phyloP scores from a whole-genome alignment of 2,888 invertebrate genomes.

The Heteromyza rotundicornis region DNA sequence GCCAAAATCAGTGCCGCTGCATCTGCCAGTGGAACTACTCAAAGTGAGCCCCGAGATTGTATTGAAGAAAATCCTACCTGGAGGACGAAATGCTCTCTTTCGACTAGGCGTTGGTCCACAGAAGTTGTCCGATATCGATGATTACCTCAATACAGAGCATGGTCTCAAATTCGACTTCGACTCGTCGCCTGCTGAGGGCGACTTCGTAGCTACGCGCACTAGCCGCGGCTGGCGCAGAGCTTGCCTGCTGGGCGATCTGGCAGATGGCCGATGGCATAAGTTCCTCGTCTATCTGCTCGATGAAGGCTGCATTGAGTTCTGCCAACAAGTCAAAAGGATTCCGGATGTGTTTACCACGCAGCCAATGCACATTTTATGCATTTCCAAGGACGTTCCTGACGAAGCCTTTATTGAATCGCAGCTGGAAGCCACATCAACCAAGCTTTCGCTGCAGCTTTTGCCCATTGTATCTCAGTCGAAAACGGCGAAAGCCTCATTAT shows the following conservation, averaged over 20 bases:
- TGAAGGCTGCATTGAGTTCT: constrained; percentile 34
- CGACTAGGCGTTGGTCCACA: constrained; percentile 8
- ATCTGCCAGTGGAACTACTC: constrained; percentile 28
- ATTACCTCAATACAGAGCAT: constrained; percentile 26
- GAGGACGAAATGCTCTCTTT: constrained; percentile 33
- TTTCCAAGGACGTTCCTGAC: constrained; percentile 14
- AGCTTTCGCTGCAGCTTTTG: constrained; percentile 24
- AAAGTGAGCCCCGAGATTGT: constrained; percentile 19
- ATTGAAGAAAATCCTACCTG: constrained; percentile 31
- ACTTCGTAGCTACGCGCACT: constrained; percentile 35
- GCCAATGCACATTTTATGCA: constrained; percentile 35
- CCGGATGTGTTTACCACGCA: constrained; percentile 30
- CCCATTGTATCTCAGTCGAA: neutral
- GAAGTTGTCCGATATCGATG: constrained; percentile 16
- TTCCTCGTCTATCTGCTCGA: constrained; percentile 39
- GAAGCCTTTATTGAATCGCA: constrained; percentile 20
- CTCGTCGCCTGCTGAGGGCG: constrained; percentile 27
- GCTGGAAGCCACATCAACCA: constrained; percentile 21
- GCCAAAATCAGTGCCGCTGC: constrained; percentile 23
- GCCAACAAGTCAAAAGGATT: constrained; percentile 32
- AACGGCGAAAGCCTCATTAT: constrained; percentile 22
- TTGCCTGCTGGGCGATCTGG: constrained; percentile 32
- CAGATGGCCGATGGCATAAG: constrained; percentile 23
- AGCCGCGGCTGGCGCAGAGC: constrained; percentile 36
- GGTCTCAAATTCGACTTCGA: constrained; percentile 14